phyloP scores from a whole-genome alignment of 2,797 vertebrate species.

The Sebastes wilsoni region DNA sequence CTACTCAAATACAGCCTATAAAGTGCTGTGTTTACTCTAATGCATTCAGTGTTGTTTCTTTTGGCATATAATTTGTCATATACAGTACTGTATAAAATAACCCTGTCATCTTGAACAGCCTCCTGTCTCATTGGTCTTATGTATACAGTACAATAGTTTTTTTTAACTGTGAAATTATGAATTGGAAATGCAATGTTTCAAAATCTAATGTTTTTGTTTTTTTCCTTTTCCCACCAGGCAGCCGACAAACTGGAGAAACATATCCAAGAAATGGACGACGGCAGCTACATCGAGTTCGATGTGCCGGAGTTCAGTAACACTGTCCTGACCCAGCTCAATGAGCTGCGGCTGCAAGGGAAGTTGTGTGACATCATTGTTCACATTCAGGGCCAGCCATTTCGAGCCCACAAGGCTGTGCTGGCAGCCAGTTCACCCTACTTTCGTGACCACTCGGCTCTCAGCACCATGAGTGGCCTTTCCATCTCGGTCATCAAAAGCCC shows the following conservation, averaged over 20 bases:
- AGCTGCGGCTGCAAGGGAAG: conserved; percentile 96
- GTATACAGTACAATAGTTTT: not conserved
- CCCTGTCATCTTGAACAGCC: not conserved
- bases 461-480: conserved; percentile 98
- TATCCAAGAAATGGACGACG: conserved; percentile 97
- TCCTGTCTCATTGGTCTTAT: not conserved
- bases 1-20: not conserved
- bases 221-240: conserved; percentile 67
- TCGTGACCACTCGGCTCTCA: conserved; percentile 96
- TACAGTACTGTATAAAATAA: not conserved
- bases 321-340: conserved; percentile 96
- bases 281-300: conserved; percentile 98
- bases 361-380: conserved; percentile 99
- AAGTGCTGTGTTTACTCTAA: not conserved
- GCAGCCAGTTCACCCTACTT: conserved; percentile 98
- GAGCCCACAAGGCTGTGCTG: conserved; percentile 97
- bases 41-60: not conserved
- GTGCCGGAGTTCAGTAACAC: conserved; percentile 99
- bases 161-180: not conserved
- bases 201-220: not conserved
- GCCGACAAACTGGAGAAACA: conserved; percentile 80
- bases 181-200: not conserved
- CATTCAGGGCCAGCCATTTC: conserved; percentile 98
- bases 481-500: conserved; percentile 99
- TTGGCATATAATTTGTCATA: not conserved